phyloP scores from a whole-genome alignment of 2,888 invertebrate genomes.

The Resseliella maxima region DNA sequence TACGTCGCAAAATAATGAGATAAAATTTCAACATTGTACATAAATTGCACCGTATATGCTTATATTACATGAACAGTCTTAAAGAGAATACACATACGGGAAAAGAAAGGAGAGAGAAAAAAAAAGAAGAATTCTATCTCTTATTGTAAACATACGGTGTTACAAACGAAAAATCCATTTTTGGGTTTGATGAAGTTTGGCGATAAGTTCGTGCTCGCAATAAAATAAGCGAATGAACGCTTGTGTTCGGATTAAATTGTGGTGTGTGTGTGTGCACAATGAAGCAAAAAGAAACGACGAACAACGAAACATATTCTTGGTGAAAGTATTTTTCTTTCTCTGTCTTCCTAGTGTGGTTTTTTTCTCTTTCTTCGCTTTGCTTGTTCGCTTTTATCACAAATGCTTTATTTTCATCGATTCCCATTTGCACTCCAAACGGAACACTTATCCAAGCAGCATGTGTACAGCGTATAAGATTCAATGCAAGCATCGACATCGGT shows the following conservation, averaged over 20 bases:
- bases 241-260: not conserved
- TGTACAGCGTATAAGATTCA: not conserved
- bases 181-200: slow-evolving; percentile 46
- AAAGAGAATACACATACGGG: too few relatives aligned
- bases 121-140: not conserved
- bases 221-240: not conserved
- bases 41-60: not conserved
- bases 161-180: slow-evolving; percentile 40
- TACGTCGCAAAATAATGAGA: slow-evolving; percentile 32
- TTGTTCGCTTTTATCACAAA: not conserved
- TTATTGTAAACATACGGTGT: slow-evolving; percentile 38
- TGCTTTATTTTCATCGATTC: slow-evolving; percentile 45
- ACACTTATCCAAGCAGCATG: slow-evolving; percentile 4
- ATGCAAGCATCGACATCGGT: slow-evolving; percentile 12
- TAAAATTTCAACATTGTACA: not conserved
- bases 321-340: slow-evolving; percentile 22
- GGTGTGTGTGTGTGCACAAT: not conserved
- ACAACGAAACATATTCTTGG: slow-evolving; percentile 28
- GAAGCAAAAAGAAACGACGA: not conserved
- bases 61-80: not conserved
- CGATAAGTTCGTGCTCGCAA: slow-evolving; percentile 52
- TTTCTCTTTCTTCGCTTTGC: not conserved
- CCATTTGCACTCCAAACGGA: slow-evolving; percentile 22
- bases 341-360: not conserved
- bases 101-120: not conserved